phyloP scores from a whole-genome alignment of 1,140 invertebrate species.

The Polypedilum pembai region DNA sequence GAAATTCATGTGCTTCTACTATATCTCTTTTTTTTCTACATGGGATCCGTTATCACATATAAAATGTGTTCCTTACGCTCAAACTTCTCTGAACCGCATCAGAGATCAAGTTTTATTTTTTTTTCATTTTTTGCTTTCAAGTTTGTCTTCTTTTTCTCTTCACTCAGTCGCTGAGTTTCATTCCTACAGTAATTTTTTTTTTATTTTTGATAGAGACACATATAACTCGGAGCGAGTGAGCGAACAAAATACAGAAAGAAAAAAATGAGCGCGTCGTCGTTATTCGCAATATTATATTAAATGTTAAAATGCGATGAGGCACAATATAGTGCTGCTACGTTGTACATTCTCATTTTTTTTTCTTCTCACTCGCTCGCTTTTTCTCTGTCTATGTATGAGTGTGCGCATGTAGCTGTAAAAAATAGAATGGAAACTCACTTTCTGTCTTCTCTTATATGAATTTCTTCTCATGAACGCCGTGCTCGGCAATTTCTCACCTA shows the following conservation, averaged over 20 bases:
- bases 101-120: constrained; percentile 25
- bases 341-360: too few relatives aligned
- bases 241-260: neutral
- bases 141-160: constrained; percentile 27
- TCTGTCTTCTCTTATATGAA: constrained; percentile 8
- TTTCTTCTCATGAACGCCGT: neutral
- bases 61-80: constrained; percentile 21
- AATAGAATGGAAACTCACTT: neutral
- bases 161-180: neutral
- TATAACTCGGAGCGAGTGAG: constrained; percentile 2
- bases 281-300: constrained; percentile 12
- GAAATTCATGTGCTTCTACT: constrained; percentile 19
- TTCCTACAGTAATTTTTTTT: neutral
- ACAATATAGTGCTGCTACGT: neutral
- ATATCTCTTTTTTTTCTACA: neutral
- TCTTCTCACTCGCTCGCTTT: too few relatives aligned
- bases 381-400: neutral
- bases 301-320: neutral
- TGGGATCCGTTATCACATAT: constrained; percentile 4
- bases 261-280: neutral
- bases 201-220: neutral
- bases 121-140: constrained; percentile 24
- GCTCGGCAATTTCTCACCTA: constrained; percentile 8
- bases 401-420: constrained; percentile 14
- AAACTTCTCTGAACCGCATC: constrained; percentile 27